These are phyloP conservation scores for Malacoraja senta DNA, from an alignment of 2,797 vertebrate genomes.

Conservation along the genomic window DNA sequence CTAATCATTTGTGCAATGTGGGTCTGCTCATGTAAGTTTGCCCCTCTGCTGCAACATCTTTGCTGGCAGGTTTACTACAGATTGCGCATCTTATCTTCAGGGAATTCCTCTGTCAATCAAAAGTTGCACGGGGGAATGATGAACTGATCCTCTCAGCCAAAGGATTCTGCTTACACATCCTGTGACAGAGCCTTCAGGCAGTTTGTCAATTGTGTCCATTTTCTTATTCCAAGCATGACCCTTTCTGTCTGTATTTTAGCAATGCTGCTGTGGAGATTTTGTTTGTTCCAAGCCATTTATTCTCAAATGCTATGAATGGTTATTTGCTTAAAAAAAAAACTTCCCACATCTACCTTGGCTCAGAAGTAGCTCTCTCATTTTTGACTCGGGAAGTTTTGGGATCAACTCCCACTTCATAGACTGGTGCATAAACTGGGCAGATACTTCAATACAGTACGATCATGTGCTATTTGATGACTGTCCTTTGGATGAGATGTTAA, in stretches of 20 bases:
- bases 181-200: slow-evolving; percentile 14
- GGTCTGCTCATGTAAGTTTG: not conserved
- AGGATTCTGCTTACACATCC: not conserved
- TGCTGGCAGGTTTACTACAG: slow-evolving; percentile 14
- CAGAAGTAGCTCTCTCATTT: not conserved
- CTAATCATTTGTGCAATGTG: not conserved
- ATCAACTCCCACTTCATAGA: not conserved
- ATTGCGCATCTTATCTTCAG: slow-evolving; percentile 9
- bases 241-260: not conserved
- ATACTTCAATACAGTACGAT: not conserved
- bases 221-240: slow-evolving; percentile 15
- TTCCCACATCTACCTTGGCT: not conserved
- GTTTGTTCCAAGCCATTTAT: not conserved
- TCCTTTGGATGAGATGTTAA: not conserved
- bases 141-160: slow-evolving; percentile 27
- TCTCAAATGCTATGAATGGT: not conserved
- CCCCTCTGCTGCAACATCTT: slow-evolving; percentile 6
- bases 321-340: not conserved
- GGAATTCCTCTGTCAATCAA: slow-evolving; percentile 4
- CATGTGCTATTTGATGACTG: not conserved
- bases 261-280: not conserved
- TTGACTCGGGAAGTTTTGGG: not conserved
- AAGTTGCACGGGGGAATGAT: not conserved
- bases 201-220: not conserved
- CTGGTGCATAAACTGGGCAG: not conserved